Conservation (phyloP, 23 tunicate genomes). For the Ciona savignyi region DNA sequence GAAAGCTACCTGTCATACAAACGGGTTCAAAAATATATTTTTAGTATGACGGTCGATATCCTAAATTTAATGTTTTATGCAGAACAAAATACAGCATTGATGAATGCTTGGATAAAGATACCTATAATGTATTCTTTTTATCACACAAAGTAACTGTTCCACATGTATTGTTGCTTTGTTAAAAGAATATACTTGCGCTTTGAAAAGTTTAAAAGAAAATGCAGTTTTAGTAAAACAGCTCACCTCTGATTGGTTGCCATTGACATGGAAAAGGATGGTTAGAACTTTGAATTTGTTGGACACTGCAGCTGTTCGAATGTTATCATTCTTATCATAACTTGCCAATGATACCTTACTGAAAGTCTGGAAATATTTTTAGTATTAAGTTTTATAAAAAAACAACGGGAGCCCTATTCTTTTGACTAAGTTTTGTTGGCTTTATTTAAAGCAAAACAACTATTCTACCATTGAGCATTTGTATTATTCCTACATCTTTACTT, state of each 20-base stretch:
- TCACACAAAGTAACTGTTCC: too few relatives aligned
- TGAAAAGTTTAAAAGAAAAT: not conserved
- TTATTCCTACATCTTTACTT: too few relatives aligned
- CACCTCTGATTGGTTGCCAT: conserved; percentile 47
- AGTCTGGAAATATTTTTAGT: too few relatives aligned
- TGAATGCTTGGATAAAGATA: not conserved
- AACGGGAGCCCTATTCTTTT: too few relatives aligned
- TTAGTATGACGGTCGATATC: too few relatives aligned
- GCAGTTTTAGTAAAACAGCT: not conserved
- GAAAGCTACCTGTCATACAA: not conserved
- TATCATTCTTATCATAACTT: conserved; percentile 29
- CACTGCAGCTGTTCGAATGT: conserved; percentile 71
- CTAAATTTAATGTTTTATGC: too few relatives aligned
- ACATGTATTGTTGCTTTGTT: not conserved
- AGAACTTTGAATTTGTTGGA: conserved; percentile 75
- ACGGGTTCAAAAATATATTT: too few relatives aligned
- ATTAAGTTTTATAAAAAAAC: too few relatives aligned
- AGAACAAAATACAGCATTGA: not conserved
- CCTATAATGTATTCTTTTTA: too few relatives aligned
- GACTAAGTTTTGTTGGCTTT: not conserved
- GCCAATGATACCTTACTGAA: conserved; percentile 67
- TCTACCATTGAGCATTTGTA: too few relatives aligned
- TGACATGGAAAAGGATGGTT: conserved; percentile 32
- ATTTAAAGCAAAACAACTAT: too few relatives aligned
- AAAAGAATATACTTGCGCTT: not conserved